Base-by-base conservation (phyloP, 2,888 invertebrate genomes). In the Strigamia crassipes region DNA sequence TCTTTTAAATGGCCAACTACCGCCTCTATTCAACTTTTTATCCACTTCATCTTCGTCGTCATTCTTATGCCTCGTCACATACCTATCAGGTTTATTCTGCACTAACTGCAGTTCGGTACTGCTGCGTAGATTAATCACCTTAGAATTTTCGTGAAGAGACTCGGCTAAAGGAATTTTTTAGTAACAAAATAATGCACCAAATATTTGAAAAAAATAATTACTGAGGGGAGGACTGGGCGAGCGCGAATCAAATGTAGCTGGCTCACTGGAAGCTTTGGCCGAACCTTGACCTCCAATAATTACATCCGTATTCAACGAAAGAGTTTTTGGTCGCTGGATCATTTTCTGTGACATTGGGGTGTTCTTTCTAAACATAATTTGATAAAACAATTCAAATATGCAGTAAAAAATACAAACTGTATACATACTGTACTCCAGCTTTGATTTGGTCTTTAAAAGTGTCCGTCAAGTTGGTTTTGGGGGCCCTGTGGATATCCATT, bases 401-500 rank as follows among this genome's bases (percentile, higher is more conserved):
- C 18, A 4, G 46, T 46, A 10, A 78, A 41, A 41, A 23, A 12
- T 77, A 21, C 12, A 38, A 38, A 27, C 2, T 4, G 23, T 27
- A 3, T 27, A 78, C 42, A 12, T 21, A 38, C 38, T 78, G 38
- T 78, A 23, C 41, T 78, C 38, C 78, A 41, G 21, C 6, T 73
- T 46, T 34, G 15, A n/a, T 46, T 10, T 51, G n/a, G 9, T 78
- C 34, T 10, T 82, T 81, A 18, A 34, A 82, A 77, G 18, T 81
- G 13, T 66, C 41, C 31, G 51, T 31, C 15, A 56, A 15, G 18
- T 56, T 56, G 4, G 56, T 56, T 56, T 56, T 56, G 5, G 83
- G 82, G 4, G 80, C 82, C 8, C 83, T 73, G 31, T 83, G 82
- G 34, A 83, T 82, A 27, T 83, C 83, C 2, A 61, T 61, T 42